Evolutionary conservation across 1,140 invertebrate genomes (phyloP).

Genomic region (Choristoneura fumiferana): DNA sequence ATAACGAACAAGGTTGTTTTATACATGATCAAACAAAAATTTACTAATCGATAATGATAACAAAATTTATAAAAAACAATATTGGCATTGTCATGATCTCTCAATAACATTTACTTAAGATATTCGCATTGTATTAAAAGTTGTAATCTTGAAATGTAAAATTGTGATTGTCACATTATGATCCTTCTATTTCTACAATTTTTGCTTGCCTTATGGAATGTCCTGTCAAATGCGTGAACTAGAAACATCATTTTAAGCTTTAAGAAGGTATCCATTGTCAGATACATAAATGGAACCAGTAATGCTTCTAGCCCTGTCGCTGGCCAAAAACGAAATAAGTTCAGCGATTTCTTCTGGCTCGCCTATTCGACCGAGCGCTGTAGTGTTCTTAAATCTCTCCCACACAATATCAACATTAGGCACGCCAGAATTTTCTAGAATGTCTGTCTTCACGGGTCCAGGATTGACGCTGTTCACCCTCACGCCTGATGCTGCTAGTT

Average conservation of each 20-base stretch:
- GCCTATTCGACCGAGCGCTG: conserved; percentile 71
- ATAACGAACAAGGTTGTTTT: too few species aligned
- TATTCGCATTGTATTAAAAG: too few species aligned
- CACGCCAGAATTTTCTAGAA: conserved; percentile 41
- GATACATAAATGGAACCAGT: conserved; percentile 79
- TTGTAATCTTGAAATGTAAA: too few species aligned
- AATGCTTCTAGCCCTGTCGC: conserved; percentile 74
- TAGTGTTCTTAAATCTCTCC: neutral
- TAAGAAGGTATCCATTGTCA: conserved; percentile 78
- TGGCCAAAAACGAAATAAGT: conserved; percentile 76
- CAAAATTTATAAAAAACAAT: too few species aligned
- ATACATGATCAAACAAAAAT: too few species aligned
- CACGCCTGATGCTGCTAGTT: conserved; percentile 82
- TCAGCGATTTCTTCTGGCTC: conserved; percentile 76
- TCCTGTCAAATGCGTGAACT: too few species aligned
- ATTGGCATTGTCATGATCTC: too few species aligned
- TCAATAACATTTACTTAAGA: too few species aligned
- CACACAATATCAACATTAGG: neutral
- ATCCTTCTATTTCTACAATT: too few species aligned
- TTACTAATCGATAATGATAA: too few species aligned
- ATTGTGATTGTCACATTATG: too few species aligned
- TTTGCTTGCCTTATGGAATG: too few species aligned
- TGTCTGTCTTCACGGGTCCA: conserved; percentile 82
- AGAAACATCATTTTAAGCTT: neutral
- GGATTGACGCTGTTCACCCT: conserved; percentile 87